Conservation (phyloP, 2,113 vertebrate genomes). For the Melierax canorus region DNA sequence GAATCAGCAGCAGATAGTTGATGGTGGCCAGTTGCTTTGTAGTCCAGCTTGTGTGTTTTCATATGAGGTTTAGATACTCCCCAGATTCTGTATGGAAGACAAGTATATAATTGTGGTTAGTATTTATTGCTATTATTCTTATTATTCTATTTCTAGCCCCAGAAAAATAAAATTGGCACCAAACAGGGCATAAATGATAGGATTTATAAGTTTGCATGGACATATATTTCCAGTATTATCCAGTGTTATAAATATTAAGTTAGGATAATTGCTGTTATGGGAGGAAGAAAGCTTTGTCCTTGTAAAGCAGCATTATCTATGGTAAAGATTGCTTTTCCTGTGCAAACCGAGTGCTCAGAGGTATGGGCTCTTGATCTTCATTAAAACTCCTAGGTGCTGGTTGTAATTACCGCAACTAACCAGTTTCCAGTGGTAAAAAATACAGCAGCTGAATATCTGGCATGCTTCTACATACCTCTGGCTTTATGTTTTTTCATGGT, state of each 20-base stretch:
- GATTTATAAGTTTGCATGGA: neutral
- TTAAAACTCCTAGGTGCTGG: neutral
- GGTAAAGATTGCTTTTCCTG: neutral
- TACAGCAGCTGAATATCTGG: neutral
- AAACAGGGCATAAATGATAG: neutral
- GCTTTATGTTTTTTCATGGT: neutral
- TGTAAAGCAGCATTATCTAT: neutral
- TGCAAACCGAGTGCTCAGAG: neutral
- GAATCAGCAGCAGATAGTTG: rapidly evolving
- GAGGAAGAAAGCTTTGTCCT: neutral
- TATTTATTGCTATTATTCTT: neutral
- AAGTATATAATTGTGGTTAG: neutral
- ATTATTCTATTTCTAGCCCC: neutral
- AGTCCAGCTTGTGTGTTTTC: neutral
- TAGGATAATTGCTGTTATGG: neutral
- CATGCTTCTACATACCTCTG: neutral
- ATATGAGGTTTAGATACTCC: neutral
- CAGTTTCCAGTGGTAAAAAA: neutral
- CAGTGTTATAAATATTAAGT: neutral
- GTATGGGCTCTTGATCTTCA: neutral
- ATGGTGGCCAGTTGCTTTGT: neutral
- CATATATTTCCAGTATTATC: neutral
- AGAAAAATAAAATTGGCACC: neutral
- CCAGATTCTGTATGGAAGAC: neutral
- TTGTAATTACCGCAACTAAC: neutral